A percentile compares a stretch with the other conserved stretches of the same genome.
Conservation (phyloP, 2,888 invertebrate species). For the Platycheirus albimanus region DNA sequence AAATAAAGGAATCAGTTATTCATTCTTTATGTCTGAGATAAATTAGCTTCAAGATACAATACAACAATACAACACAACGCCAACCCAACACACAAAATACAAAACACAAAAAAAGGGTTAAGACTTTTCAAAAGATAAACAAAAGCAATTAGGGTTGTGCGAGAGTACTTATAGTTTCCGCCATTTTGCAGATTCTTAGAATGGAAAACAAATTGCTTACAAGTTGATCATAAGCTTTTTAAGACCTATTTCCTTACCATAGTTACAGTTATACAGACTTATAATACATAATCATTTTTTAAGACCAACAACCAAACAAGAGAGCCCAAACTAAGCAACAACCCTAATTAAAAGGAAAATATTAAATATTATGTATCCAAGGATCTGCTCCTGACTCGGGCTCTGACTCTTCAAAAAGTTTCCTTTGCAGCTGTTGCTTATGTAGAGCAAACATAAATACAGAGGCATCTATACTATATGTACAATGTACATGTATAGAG, state of each 20-base stretch:
- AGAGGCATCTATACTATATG: background rate
- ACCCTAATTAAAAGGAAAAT: slow-evolving; percentile 62
- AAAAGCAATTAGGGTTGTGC: slow-evolving; percentile 45
- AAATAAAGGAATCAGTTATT: slow-evolving; percentile 34
- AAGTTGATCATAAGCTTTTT: slow-evolving; percentile 50
- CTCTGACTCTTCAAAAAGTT: slow-evolving; percentile 9
- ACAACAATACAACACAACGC: too few relatives aligned
- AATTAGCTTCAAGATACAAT: slow-evolving; percentile 16
- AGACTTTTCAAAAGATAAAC: slow-evolving; percentile 37
- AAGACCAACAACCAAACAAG: slow-evolving; percentile 43
- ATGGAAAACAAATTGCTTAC: slow-evolving; percentile 51
- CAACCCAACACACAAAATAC: too few relatives aligned
- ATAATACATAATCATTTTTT: background rate
- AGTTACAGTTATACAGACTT: slow-evolving; percentile 1
- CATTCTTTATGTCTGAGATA: slow-evolving; percentile 24
- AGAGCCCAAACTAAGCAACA: slow-evolving; percentile 38
- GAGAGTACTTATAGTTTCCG: slow-evolving; percentile 29
- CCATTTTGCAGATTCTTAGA: slow-evolving; percentile 14
- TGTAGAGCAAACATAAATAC: background rate
- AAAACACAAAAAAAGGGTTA: slow-evolving; percentile 41
- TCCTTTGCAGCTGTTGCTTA: slow-evolving; percentile 60
- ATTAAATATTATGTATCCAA: slow-evolving; percentile 18
- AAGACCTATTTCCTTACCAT: background rate
- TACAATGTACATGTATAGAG: background rate
- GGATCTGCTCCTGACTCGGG: background rate